phyloP scores from a whole-genome alignment of 2,888 invertebrate species.

The Subacronicta megacephala region DNA sequence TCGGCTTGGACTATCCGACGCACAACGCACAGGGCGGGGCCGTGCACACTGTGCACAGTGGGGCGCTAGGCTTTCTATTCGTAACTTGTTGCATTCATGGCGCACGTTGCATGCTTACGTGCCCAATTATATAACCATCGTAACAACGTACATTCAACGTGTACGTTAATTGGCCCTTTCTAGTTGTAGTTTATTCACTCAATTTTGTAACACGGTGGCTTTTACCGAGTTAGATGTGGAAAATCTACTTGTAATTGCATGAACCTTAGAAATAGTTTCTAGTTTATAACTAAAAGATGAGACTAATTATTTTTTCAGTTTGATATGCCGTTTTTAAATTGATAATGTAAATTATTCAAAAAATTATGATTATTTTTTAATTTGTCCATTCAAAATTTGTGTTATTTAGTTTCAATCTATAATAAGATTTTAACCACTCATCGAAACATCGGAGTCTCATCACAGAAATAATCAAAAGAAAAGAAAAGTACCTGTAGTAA shows the following conservation, averaged over 20 bases:
- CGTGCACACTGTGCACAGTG: constrained; percentile 38
- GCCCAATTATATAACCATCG: constrained; percentile 60
- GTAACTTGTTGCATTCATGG: constrained; percentile 58
- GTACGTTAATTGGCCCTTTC: constrained; percentile 64
- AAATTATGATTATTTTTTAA: constrained; percentile 39
- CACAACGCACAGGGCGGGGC: constrained; percentile 41
- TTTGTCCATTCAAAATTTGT: constrained; percentile 26
- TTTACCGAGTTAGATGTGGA: constrained; percentile 62
- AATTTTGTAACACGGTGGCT: constrained; percentile 58
- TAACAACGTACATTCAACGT: constrained; percentile 46
- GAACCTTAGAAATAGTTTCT: constrained; percentile 77
- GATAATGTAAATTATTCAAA: constrained; percentile 22
- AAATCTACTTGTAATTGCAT: constrained; percentile 75
- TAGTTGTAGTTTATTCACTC: constrained; percentile 67
- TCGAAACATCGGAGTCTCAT: constrained; percentile 56
- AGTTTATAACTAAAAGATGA: constrained; percentile 72
- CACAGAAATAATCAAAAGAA: constrained; percentile 35
- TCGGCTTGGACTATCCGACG: constrained; percentile 33
- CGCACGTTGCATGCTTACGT: constrained; percentile 73
- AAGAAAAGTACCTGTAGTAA: constrained; percentile 25
- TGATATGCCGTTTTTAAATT: constrained; percentile 44
- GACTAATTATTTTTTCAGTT: constrained; percentile 56
- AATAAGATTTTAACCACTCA: constrained; percentile 32
- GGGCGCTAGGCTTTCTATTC: constrained; percentile 68
- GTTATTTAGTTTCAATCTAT: constrained; percentile 24